Evolutionary conservation across 2,113 vertebrate genomes (phyloP), one percentile per base, ranked within the genome.

Genomic region (Ursus arctos): DNA sequence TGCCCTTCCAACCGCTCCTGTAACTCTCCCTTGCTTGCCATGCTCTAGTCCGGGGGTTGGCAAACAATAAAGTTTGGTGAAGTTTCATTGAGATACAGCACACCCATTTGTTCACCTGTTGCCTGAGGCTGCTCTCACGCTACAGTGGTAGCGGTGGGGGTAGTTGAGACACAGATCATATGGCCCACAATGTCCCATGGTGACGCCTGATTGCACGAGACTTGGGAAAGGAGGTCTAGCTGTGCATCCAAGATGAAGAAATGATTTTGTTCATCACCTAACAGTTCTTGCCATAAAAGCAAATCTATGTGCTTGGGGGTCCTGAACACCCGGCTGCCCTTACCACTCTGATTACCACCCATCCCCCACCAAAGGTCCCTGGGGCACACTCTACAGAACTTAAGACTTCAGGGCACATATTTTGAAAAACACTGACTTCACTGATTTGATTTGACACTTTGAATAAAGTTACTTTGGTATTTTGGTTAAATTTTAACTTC

Each of bases 401-500:
- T 85, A 91, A 3, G 72, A 21, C 28, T 74, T 91, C 7, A 33
- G 55, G n/a, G 26, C 6, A 61, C n/a, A 74, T 10, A 11, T 65
- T 85, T 83, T 67, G 53, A 76, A 89, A 90, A 92, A 57, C 13
- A 19, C 19, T 49, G 80, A 72, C 55, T 79, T 89, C 14, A 51
- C 59, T 92, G 22, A 88, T 85, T 94, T 79, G 76, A 74, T 80
- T 63, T 51, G 55, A 26, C 13, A 76, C 83, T 84, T 93, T 95
- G 28, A 89, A 63, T 86, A 79, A 82, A 72, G 14, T 65, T 91
- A 71, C 21, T 88, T 88, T 43, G 24, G 18, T 76, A 6, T 80
- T 84, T 92, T 96, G 86, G 91, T 93, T 84, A 67, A 72, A 79
- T 33, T 89, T 95, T 63, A 93, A 88, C 18, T 96, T 49, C n/a